A percentile compares a stretch with the other conserved stretches of the same genome.
phyloP scores from a whole-genome alignment of 2,797 vertebrate genomes.

The Enteromius thamalakanensis region DNA sequence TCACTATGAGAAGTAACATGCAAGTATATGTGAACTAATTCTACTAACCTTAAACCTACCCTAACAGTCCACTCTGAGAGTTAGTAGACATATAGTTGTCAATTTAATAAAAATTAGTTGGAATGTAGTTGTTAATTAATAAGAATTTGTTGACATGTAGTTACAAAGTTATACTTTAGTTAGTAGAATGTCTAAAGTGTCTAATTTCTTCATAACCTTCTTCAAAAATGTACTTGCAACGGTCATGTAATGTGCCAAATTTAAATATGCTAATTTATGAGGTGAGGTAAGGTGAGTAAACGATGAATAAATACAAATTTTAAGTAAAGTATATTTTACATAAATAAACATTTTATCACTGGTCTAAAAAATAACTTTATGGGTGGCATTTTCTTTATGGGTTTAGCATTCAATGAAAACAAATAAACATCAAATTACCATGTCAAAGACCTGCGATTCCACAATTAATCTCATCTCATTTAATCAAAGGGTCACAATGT shows the following conservation, averaged over 20 bases:
- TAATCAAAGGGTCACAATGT: background rate
- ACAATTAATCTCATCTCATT: background rate
- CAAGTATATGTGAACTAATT: too few relatives aligned
- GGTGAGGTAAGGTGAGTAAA: background rate
- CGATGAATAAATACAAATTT: background rate
- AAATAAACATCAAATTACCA: too few relatives aligned
- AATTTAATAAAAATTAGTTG: too few relatives aligned
- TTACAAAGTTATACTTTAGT: too few relatives aligned
- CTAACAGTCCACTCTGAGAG: too few relatives aligned
- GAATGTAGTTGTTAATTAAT: too few relatives aligned
- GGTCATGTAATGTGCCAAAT: background rate
- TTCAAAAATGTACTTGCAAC: background rate
- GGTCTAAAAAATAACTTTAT: background rate
- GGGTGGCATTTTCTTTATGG: background rate
- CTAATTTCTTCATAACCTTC: background rate
- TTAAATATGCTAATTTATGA: background rate
- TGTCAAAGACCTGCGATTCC: background rate
- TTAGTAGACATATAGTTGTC: too few relatives aligned
- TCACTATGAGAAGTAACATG: too few relatives aligned
- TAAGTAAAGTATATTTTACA: background rate
- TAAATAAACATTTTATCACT: background rate
- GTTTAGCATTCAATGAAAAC: background rate
- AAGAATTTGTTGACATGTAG: too few relatives aligned
- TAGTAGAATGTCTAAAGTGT: too few relatives aligned
- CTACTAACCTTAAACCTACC: too few relatives aligned